Conservation (phyloP, 2,797 vertebrate genomes). For the Margarornis squamiger region DNA sequence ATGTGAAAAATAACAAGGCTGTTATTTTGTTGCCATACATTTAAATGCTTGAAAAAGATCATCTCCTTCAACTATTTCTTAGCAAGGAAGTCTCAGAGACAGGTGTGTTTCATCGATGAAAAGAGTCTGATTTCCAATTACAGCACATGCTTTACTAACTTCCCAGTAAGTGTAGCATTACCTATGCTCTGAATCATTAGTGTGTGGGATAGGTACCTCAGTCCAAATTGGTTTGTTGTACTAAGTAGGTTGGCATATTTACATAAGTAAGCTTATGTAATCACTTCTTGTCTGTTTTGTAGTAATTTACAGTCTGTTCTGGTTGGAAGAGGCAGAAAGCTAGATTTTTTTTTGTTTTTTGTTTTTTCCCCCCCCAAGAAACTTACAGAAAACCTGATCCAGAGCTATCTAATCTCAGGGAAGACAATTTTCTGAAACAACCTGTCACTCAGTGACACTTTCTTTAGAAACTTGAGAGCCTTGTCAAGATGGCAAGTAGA, state of each 20-base stretch:
- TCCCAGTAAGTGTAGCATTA: neutral
- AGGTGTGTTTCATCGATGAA: neutral
- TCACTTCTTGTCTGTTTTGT: neutral
- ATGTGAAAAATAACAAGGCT: neutral
- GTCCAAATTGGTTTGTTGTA: rapidly evolving
- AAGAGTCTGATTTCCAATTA: neutral
- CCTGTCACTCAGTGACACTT: neutral
- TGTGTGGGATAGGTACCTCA: neutral
- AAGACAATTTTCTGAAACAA: neutral
- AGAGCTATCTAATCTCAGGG: neutral
- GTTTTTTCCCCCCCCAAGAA: neutral
- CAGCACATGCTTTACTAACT: neutral
- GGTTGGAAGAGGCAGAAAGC: neutral
- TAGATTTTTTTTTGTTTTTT: no score
- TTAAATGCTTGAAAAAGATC: neutral
- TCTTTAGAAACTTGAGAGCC: neutral
- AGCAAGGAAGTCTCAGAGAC: neutral
- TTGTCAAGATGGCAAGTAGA: neutral
- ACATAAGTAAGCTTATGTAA: neutral
- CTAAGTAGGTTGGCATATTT: neutral
- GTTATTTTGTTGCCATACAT: neutral
- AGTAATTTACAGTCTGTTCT: neutral
- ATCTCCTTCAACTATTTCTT: neutral
- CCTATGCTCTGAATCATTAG: neutral
- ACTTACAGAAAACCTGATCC: neutral